A percentile compares a stretch with the other conserved stretches of the same genome.
Conservation (phyloP, 2,797 vertebrate species). For the Melanotaenia parkinsoni region DNA sequence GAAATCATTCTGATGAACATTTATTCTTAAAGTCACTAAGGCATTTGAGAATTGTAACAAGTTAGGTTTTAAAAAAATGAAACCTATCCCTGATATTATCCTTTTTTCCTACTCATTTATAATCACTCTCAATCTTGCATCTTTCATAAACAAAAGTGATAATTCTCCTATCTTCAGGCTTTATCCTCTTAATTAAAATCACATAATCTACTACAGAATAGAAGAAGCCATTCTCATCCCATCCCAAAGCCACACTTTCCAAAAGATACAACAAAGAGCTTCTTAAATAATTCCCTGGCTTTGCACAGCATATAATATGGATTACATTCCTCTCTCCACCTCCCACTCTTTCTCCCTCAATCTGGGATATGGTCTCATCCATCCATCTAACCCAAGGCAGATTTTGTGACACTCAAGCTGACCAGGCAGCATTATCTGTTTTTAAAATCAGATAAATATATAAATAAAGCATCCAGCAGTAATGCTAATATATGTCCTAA, state of each 20-base stretch:
- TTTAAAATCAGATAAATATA: slow-evolving; percentile 79
- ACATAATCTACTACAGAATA: slow-evolving; percentile 68
- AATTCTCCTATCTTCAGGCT: slow-evolving; percentile 69
- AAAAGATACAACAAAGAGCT: slow-evolving; percentile 77
- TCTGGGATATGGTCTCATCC: slow-evolving; percentile 73
- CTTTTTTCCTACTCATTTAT: slow-evolving; percentile 11
- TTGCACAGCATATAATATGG: slow-evolving; percentile 74
- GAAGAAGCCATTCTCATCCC: slow-evolving; percentile 42
- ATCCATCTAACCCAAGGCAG: slow-evolving; percentile 74
- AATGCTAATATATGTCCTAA: slow-evolving; percentile 81
- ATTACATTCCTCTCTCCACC: slow-evolving; percentile 69
- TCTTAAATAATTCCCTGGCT: slow-evolving; percentile 80
- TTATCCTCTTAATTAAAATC: slow-evolving; percentile 80
- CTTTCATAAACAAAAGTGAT: slow-evolving; percentile 48
- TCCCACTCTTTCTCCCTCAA: slow-evolving; percentile 62
- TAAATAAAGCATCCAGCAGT: slow-evolving; percentile 70
- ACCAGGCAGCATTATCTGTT: slow-evolving; percentile 75
- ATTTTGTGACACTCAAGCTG: slow-evolving; percentile 78
- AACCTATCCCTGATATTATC: neutral
- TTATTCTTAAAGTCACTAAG: neutral
- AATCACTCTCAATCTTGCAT: slow-evolving; percentile 37
- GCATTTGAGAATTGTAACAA: neutral
- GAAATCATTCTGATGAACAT: neutral
- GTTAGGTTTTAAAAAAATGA: neutral
- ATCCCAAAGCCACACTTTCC: slow-evolving; percentile 56